A percentile compares a stretch with the other conserved stretches of the same genome.
These are phyloP conservation scores for Theonella swinhoei DNA, from an alignment of 37 sponge, comb jelly and placozoan genomes.

Conservation along the genomic window DNA sequence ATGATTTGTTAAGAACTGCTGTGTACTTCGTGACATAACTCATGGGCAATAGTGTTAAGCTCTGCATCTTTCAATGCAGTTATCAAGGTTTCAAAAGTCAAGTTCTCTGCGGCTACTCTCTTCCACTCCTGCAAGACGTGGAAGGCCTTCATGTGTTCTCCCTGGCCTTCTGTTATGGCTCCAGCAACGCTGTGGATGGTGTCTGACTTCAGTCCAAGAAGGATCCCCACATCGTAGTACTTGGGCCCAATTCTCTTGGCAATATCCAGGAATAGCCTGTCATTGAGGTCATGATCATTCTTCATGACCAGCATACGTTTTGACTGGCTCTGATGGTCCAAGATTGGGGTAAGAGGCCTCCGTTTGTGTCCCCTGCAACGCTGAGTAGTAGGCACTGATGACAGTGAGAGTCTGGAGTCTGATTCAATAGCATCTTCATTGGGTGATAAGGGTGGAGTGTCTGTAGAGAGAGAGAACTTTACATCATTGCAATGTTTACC, in stretches of 20 bases:
- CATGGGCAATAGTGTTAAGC: conserved; percentile 9
- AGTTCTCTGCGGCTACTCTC: conserved; percentile 24
- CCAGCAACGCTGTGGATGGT: conserved; percentile 21
- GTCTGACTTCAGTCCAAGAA: conserved; percentile 33
- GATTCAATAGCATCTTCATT: too few relatives aligned
- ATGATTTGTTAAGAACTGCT: too few relatives aligned
- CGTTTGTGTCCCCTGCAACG: background rate
- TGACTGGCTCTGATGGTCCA: background rate
- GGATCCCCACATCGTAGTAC: conserved; percentile 47
- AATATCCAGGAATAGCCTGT: conserved; percentile 25
- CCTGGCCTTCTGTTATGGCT: background rate
- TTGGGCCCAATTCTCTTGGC: conserved; percentile 16
- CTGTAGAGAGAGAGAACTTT: too few relatives aligned
- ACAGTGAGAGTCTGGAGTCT: conserved; percentile 16
- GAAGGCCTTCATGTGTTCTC: conserved; percentile 49
- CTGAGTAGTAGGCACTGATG: background rate
- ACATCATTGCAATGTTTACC: too few relatives aligned
- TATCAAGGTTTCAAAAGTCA: conserved; percentile 11
- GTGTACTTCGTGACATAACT: conserved; percentile 24
- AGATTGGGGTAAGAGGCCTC: background rate
- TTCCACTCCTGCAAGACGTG: conserved; percentile 72
- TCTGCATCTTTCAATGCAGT: conserved; percentile 40
- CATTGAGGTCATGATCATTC: too few relatives aligned
- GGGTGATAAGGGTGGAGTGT: too few relatives aligned
- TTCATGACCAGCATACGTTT: background rate